These are phyloP conservation scores for Brachymystax lenok DNA, from an alignment of 2,797 vertebrate genomes.

Conservation along the genomic window DNA sequence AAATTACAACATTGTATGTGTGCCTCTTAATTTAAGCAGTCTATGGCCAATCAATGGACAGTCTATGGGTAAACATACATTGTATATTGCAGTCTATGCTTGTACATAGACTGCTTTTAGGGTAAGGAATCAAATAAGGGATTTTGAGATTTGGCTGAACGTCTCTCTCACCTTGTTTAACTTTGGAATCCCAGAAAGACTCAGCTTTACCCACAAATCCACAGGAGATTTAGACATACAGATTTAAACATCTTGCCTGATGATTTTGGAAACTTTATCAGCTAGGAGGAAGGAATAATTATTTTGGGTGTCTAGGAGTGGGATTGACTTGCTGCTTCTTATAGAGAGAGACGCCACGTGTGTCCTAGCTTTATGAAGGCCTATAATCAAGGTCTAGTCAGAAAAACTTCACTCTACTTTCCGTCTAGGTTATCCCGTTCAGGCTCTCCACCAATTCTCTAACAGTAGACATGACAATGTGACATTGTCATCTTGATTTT, in stretches of 20 bases:
- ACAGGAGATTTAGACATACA: conserved; percentile 48
- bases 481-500: conserved; percentile 67
- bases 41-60: background rate
- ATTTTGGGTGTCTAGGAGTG: conserved; percentile 47
- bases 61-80: background rate
- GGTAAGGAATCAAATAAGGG: background rate
- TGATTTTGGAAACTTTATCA: conserved; percentile 36
- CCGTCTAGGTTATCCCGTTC: conserved; percentile 45
- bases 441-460: conserved; percentile 28
- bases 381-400: conserved; percentile 41
- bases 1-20: background rate
- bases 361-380: conserved; percentile 18
- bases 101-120: background rate
- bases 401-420: conserved; percentile 48
- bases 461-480: conserved; percentile 63
- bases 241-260: background rate
- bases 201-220: conserved; percentile 55
- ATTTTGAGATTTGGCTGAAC: background rate
- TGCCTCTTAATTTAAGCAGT: background rate
- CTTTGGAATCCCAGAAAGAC: conserved; percentile 48
- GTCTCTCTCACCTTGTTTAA: conserved; percentile 59
- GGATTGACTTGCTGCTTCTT: conserved; percentile 59
- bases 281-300: conserved; percentile 40
- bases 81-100: background rate
- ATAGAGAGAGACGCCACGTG: conserved; percentile 52